These are phyloP conservation scores for Drosophila phalerata DNA, from an alignment of 2,888 invertebrate genomes.

Conservation along the genomic window DNA sequence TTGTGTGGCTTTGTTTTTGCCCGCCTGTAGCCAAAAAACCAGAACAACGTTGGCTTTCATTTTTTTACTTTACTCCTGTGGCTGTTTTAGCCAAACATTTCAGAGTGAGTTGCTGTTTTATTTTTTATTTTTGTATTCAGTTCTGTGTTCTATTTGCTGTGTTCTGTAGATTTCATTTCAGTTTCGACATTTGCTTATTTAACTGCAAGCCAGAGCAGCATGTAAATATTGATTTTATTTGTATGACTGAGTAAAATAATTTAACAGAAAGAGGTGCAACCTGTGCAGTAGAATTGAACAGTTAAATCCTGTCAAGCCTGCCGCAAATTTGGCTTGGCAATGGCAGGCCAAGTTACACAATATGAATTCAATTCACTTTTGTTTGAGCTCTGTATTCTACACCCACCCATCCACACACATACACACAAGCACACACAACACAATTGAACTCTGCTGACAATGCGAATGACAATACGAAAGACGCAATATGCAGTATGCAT, in stretches of 20 bases:
- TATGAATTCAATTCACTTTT: slow-evolving; percentile 73
- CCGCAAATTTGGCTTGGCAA: too few species aligned
- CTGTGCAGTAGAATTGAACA: slow-evolving; percentile 18
- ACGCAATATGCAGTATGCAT: slow-evolving; percentile 36
- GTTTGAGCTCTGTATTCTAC: slow-evolving; percentile 51
- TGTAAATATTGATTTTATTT: slow-evolving; percentile 71
- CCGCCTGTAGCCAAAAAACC: slow-evolving; percentile 31
- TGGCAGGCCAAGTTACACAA: slow-evolving; percentile 50
- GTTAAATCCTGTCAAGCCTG: slow-evolving; percentile 41
- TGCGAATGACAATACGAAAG: slow-evolving; percentile 51
- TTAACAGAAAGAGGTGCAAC: slow-evolving; percentile 16
- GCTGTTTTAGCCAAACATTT: slow-evolving; percentile 48
- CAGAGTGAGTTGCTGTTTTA: slow-evolving; percentile 28
- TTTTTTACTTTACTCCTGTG: slow-evolving; percentile 26
- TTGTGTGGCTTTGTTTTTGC: slow-evolving; percentile 15
- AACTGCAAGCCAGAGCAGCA: slow-evolving; percentile 48
- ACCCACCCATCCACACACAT: neutral
- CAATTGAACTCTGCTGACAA: slow-evolving; percentile 67
- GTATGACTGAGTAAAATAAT: slow-evolving; percentile 22
- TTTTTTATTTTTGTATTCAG: neutral
- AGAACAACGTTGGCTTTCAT: slow-evolving; percentile 27
- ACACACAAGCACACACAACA: slow-evolving; percentile 4
- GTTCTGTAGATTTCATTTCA: slow-evolving; percentile 46
- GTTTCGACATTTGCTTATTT: slow-evolving; percentile 61
- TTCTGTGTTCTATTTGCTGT: neutral